These are phyloP conservation scores for Isurus oxyrinchus DNA, from an alignment of 2,113 vertebrate species.

Conservation along the genomic window DNA sequence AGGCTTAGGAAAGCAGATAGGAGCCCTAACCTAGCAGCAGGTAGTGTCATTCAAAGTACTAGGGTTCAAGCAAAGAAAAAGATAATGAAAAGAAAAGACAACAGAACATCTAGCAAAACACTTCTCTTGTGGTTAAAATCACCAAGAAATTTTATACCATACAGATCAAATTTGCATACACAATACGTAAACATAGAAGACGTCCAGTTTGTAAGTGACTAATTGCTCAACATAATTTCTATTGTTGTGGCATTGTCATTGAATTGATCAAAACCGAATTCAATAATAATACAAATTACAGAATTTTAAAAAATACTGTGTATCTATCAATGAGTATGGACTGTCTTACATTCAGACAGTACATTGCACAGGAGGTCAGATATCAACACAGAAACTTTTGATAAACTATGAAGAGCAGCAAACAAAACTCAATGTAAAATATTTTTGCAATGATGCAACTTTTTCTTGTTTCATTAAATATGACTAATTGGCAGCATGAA, in stretches of 20 bases:
- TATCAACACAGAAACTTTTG: slow-evolving; percentile 34
- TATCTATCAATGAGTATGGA: neutral
- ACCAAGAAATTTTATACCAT: slow-evolving; percentile 16
- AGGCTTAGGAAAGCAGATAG: slow-evolving; percentile 99
- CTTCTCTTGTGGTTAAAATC: slow-evolving; percentile 24
- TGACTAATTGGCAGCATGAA: slow-evolving; percentile 34
- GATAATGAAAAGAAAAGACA: slow-evolving; percentile 66
- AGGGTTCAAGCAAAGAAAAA: slow-evolving; percentile 96
- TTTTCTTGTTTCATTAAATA: slow-evolving; percentile 23
- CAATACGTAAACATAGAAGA: slow-evolving; percentile 22
- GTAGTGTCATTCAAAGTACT: slow-evolving; percentile 65
- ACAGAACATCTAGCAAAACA: slow-evolving; percentile 46
- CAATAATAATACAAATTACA: slow-evolving; percentile 12
- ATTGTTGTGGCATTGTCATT: neutral
- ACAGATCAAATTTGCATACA: slow-evolving; percentile 32
- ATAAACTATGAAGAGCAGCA: slow-evolving; percentile 24
- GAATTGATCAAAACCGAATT: neutral
- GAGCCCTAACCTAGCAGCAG: slow-evolving; percentile 93
- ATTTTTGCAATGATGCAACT: slow-evolving; percentile 28
- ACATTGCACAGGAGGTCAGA: neutral
- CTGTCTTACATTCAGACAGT: neutral
- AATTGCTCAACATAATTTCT: slow-evolving; percentile 3
- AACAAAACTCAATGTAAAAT: slow-evolving; percentile 32
- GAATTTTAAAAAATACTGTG: neutral
- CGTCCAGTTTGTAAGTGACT: slow-evolving; percentile 10